Evolutionary conservation across 2,797 vertebrate genomes (phyloP).

Genomic region (Eremophila alpestris): DNA sequence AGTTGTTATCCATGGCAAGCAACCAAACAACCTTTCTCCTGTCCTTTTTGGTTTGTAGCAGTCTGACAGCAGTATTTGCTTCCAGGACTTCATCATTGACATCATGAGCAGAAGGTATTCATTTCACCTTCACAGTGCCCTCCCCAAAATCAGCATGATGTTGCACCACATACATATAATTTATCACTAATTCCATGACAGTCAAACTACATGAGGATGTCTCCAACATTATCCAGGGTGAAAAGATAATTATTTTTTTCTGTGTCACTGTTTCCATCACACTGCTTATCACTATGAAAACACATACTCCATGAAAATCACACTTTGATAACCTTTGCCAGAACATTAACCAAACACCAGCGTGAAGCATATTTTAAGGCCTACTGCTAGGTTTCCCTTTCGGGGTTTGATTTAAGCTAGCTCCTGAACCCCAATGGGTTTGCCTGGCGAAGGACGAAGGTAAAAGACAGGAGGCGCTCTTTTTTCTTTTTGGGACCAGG

Average conservation of each 20-base stretch:
- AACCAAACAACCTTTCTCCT: not conserved
- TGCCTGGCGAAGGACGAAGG: too few relatives aligned
- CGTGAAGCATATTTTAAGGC: not conserved
- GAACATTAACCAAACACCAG: not conserved
- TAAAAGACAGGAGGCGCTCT: too few relatives aligned
- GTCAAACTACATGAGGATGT: not conserved
- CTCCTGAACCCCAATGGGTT: too few relatives aligned
- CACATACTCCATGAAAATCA: not conserved
- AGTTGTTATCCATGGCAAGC: not conserved
- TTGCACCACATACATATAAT: conserved; percentile 20
- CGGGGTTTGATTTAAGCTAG: too few relatives aligned
- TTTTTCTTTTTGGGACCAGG: too few relatives aligned
- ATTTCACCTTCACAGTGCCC: conserved; percentile 31
- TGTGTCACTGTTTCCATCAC: not conserved
- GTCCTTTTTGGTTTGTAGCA: not conserved
- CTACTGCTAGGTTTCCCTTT: not conserved
- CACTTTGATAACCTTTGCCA: not conserved
- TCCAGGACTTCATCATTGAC: not conserved
- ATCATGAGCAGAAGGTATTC: not conserved
- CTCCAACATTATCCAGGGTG: not conserved
- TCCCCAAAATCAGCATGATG: conserved; percentile 30
- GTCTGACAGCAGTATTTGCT: not conserved
- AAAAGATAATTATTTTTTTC: not conserved
- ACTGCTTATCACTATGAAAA: not conserved
- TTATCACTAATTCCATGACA: not conserved